Evolutionary conservation across 2,888 invertebrate species (phyloP).

Genomic region (Hydropsyche betteni): DNA sequence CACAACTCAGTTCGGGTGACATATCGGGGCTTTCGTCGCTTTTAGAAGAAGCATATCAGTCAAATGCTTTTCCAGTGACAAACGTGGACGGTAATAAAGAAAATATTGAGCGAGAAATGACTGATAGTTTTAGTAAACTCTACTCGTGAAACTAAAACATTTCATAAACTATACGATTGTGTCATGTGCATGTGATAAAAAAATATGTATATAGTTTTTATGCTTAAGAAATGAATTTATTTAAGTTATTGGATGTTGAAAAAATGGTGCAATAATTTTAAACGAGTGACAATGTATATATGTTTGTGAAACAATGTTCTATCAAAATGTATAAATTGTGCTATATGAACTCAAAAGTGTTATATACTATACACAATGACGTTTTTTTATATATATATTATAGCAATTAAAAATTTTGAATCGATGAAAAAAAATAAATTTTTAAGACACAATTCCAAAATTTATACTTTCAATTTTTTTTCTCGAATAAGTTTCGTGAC

Average conservation of each 20-base stretch:
- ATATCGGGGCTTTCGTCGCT: slow-evolving; percentile 61
- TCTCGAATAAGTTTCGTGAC: no score
- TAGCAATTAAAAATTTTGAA: no score
- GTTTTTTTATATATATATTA: not conserved
- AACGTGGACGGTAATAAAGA: slow-evolving; percentile 30
- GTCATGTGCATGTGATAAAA: no score
- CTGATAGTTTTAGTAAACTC: slow-evolving; percentile 66
- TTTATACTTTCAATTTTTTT: no score
- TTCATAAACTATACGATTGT: slow-evolving; percentile 53
- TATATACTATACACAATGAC: not conserved
- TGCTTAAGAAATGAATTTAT: slow-evolving; percentile 36
- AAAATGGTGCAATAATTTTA: slow-evolving; percentile 5
- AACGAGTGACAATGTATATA: not conserved
- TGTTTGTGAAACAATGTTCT: not conserved
- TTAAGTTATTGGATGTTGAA: slow-evolving; percentile 26
- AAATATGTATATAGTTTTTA: no score
- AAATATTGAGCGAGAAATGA: slow-evolving; percentile 58
- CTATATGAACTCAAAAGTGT: not conserved
- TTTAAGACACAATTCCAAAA: no score
- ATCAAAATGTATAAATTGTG: not conserved
- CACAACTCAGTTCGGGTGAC: slow-evolving; percentile 64
- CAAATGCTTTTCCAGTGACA: slow-evolving; percentile 34
- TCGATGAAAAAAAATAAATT: no score
- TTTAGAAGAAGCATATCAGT: slow-evolving; percentile 52
- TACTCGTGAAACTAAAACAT: slow-evolving; percentile 53